phyloP scores from a whole-genome alignment of 2,797 vertebrate species.

The Antrozous pallidus region DNA sequence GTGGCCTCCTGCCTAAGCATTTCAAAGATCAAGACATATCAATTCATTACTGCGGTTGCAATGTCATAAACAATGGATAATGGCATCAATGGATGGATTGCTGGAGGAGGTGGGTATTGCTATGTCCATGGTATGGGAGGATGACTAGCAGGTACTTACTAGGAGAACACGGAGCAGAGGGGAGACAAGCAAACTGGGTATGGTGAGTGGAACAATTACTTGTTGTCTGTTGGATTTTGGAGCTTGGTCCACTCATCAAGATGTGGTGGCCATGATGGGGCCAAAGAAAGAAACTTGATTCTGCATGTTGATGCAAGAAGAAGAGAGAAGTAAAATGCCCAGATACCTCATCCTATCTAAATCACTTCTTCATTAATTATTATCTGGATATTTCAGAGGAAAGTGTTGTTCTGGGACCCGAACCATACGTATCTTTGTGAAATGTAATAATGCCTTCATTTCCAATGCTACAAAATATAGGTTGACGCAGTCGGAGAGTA shows the following conservation, averaged over 20 bases:
- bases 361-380: not conserved
- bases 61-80: conserved; percentile 61
- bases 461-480: not conserved
- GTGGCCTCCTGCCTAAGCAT: conserved; percentile 56
- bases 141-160: not conserved
- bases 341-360: not conserved
- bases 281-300: not conserved
- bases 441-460: not conserved
- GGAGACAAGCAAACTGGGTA: not conserved
- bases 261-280: not conserved
- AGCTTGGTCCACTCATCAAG: not conserved
- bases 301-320: not conserved
- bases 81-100: conserved; percentile 10
- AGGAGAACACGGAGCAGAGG: not conserved
- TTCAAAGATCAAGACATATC: conserved; percentile 65
- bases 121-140: not conserved
- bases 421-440: not conserved
- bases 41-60: conserved; percentile 56
- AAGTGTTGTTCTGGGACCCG: not conserved
- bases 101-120: conserved; percentile 7
- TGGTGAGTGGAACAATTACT: not conserved
- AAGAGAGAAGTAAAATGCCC: not conserved
- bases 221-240: not conserved
- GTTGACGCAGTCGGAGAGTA: not conserved
- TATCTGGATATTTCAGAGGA: not conserved